Conservation (phyloP, 2,888 invertebrate species). For the Ennomos erosarius region DNA sequence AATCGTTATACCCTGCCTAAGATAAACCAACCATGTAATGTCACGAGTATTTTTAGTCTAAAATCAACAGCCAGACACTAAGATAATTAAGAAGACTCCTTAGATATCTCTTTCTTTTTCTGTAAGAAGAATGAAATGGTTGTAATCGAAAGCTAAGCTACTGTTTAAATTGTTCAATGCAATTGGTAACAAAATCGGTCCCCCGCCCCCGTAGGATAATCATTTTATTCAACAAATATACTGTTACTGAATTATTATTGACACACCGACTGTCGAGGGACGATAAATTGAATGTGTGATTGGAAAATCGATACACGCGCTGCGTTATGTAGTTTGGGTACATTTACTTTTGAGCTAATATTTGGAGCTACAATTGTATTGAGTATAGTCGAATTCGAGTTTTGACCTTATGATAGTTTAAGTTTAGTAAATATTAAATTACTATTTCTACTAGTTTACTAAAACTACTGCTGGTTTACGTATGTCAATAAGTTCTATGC, state of each 20-base stretch:
- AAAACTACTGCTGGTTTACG: too few species aligned
- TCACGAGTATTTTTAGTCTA: too few species aligned
- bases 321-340: conserved; percentile 20
- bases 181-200: conserved; percentile 53
- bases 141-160: neutral
- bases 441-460: neutral
- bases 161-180: conserved; percentile 30
- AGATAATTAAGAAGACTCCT: too few species aligned
- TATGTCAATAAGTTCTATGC: too few species aligned
- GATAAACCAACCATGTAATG: too few species aligned
- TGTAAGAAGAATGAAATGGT: too few species aligned
- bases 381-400: neutral
- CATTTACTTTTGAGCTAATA: conserved; percentile 15
- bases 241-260: conserved; percentile 80
- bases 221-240: conserved; percentile 82
- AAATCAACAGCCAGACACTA: too few species aligned
- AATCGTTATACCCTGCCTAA: too few species aligned
- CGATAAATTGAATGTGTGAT: conserved; percentile 68
- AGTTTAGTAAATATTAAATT: too few species aligned
- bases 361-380: conserved; percentile 1
- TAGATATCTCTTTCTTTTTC: too few species aligned
- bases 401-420: too few species aligned
- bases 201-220: conserved; percentile 73
- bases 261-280: conserved; percentile 78
- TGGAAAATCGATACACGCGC: conserved; percentile 67